These are phyloP conservation scores for Sciaenops ocellatus DNA, from an alignment of 2,797 vertebrate species.

Conservation along the genomic window DNA sequence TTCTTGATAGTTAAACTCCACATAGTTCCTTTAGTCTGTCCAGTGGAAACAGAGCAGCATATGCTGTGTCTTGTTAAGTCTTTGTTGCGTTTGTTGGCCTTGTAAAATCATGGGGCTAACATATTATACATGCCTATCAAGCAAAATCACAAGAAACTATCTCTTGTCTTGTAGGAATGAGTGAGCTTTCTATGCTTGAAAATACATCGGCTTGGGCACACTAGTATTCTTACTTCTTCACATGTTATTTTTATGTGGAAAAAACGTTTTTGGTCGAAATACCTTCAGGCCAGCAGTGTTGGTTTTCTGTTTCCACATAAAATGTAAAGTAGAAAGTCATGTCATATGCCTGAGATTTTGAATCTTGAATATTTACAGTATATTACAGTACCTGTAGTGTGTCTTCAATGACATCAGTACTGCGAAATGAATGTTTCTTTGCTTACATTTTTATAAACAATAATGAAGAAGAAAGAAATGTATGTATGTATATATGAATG, in stretches of 20 bases:
- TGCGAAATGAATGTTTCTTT: neutral
- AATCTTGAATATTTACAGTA: neutral
- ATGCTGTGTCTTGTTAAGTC: neutral
- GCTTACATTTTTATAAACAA: neutral
- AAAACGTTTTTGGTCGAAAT: slow-evolving; percentile 2
- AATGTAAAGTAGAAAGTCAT: slow-evolving; percentile 11
- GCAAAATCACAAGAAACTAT: slow-evolving; percentile 2
- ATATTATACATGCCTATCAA: neutral
- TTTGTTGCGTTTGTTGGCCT: neutral
- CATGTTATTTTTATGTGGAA: slow-evolving; percentile 16
- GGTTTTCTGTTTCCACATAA: slow-evolving; percentile 34
- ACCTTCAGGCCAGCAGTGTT: slow-evolving; percentile 5
- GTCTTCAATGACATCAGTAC: no score
- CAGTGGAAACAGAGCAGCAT: neutral
- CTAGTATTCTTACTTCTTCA: neutral
- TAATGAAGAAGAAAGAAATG: neutral
- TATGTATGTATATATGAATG: neutral
- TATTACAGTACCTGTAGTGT: neutral
- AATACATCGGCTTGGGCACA: neutral
- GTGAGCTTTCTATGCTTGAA: neutral
- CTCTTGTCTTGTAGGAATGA: neutral
- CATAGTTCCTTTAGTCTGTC: neutral
- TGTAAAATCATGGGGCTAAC: neutral
- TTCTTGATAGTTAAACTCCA: slow-evolving; percentile 1
- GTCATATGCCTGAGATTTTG: slow-evolving; percentile 3